Evolutionary conservation across 1,140 invertebrate species (phyloP).

Genomic region (Drosophila santomea): DNA sequence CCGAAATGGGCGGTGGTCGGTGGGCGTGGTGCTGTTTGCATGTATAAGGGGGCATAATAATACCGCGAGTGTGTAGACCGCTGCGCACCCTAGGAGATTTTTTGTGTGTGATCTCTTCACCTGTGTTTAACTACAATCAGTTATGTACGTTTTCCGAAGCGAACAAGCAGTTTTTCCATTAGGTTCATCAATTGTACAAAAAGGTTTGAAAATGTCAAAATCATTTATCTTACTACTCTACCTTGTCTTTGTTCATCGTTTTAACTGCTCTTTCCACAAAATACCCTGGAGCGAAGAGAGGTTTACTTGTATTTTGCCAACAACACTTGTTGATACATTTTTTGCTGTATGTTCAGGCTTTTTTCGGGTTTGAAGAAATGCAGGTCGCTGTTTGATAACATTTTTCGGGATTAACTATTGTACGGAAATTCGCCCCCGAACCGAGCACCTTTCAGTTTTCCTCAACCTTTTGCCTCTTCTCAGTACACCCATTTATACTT

Average conservation of each 20-base stretch:
- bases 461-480: not conserved
- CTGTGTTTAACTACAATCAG: too few species aligned
- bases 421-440: not conserved
- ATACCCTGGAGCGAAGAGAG: not conserved
- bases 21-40: slow-evolving; percentile 14
- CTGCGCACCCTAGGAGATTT: not conserved
- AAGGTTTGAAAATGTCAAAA: too few species aligned
- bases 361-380: not conserved
- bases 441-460: not conserved
- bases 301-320: not conserved
- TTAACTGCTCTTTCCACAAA: not conserved
- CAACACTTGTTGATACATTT: not conserved
- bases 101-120: not conserved
- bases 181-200: too few species aligned
- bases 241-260: not conserved
- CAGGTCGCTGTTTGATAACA: slow-evolving; percentile 3
- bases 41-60: slow-evolving; percentile 24
- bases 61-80: not conserved
- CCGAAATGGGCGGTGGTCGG: not conserved
- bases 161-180: too few species aligned
- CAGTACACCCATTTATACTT: not conserved
- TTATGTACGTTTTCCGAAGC: too few species aligned
- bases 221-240: not conserved
- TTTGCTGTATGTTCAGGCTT: not conserved
- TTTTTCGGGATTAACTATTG: slow-evolving; percentile 17